These are phyloP conservation scores for Nemopilema nomurai DNA, from an alignment of 30 jellyfish, hydroid and myxozoan genomes.

Conservation along the genomic window DNA sequence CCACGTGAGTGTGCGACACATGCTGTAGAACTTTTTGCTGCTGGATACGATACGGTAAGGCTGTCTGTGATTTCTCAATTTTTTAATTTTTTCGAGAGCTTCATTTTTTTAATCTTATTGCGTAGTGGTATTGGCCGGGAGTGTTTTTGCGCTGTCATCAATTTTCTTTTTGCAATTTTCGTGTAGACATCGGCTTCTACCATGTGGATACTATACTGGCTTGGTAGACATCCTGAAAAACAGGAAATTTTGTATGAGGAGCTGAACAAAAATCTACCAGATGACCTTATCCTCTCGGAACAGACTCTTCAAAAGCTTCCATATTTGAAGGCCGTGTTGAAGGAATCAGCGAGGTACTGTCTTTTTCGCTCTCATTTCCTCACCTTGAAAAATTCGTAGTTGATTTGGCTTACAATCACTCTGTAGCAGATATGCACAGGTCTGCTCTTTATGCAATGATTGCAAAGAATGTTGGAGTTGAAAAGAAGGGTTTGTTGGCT, in stretches of 20 bases:
- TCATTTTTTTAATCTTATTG: background rate
- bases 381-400: too few species aligned
- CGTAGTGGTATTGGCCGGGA: too few species aligned
- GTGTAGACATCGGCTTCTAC: slow-evolving; percentile 31
- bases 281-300: slow-evolving; percentile 13
- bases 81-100: background rate
- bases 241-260: slow-evolving; percentile 47
- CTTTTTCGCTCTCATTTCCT: too few species aligned
- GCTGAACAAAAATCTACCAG: slow-evolving; percentile 8
- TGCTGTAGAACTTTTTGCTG: slow-evolving; percentile 17
- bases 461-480: too few species aligned
- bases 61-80: background rate
- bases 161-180: background rate
- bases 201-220: slow-evolving; percentile 41
- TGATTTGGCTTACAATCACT: too few species aligned
- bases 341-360: slow-evolving; percentile 49
- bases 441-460: too few species aligned
- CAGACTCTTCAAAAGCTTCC: slow-evolving; percentile 40
- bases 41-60: slow-evolving; percentile 37
- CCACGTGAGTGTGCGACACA: slow-evolving; percentile 11
- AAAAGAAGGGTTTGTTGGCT: too few species aligned
- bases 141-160: too few species aligned
- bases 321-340: slow-evolving; percentile 41
- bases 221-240: slow-evolving; percentile 46
- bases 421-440: too few species aligned